Evolutionary conservation across 1,140 invertebrate species (phyloP), one percentile per base, ranked within the genome.

Genomic region (Cepaea nemoralis): DNA sequence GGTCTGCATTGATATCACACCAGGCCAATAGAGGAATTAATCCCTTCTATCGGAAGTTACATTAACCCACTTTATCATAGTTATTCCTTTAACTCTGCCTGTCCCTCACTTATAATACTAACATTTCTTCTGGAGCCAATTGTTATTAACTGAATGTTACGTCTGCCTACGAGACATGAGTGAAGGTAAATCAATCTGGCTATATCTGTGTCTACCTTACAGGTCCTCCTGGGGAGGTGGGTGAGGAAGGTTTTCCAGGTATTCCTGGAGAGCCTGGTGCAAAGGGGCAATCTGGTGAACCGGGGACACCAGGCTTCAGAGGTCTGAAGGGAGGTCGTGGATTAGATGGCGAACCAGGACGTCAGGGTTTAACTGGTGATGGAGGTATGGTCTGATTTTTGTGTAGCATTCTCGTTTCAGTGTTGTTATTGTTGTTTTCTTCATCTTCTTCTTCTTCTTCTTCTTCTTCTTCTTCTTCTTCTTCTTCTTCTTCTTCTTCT

Each of bases 241-340:
- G 82, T 59, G 5, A 22, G 31, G 63, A 74, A 19, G 82, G 82
- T 42, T 19, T 48, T 74, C 40, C 69, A 40, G 95, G 95, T 81
- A 93, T 94, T 73, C 85, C 70, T 92, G 82, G 96, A 93, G 59
- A 94, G 95, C 14, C 42, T 8, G 85, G 85, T 14, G 19, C n/a
- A 8, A 33, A 76, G 33, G 85, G 85, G 45, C 33, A 39, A 27
- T 59, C 37, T 48, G 82, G 87, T 24, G 92, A 93, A 71, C 94
- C 94, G 88, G 95, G 95, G 81, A 93, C 94, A 71, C 85, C 70
- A 92, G 82, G 96, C 93, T 63, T 94, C 95, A 19, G 42, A 10
- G 85, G 85, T n/a, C 19, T 31, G 8, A 31, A 77, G 24, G 85
- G 85, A 59, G 24, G 33, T 14, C 31, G 45, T 66, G 85, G 83